Evolutionary conservation across 2,888 invertebrate genomes (phyloP).

Genomic region (Cotesia congregata): DNA sequence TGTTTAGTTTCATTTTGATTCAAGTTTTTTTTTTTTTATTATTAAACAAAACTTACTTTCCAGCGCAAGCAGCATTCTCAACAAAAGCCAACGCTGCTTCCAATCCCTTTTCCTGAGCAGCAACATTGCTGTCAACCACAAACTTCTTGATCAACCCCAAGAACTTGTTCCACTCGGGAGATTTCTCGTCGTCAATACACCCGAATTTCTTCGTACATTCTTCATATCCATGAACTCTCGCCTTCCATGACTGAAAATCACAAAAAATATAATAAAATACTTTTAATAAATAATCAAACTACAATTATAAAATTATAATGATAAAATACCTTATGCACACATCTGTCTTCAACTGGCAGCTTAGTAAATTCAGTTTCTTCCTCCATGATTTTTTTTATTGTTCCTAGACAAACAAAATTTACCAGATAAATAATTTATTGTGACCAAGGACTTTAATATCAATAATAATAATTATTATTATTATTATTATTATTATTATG

Average conservation of each 20-base stretch:
- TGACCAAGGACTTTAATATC: not conserved
- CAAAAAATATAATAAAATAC: constrained; percentile 18
- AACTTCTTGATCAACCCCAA: constrained; percentile 93
- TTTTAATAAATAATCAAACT: not conserved
- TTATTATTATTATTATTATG: not conserved
- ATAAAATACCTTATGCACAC: constrained; percentile 83
- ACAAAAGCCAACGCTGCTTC: constrained; percentile 92
- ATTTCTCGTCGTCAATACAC: constrained; percentile 92
- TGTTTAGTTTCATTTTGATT: no score
- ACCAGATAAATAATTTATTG: not conserved
- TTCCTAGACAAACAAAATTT: constrained; percentile 17
- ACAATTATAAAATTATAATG: constrained; percentile 28
- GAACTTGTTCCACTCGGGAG: constrained; percentile 93
- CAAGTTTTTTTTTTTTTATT: not conserved
- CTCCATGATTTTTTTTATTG: constrained; percentile 74
- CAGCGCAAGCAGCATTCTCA: constrained; percentile 90
- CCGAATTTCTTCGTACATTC: constrained; percentile 91
- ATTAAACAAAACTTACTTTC: constrained; percentile 74
- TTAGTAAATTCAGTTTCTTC: constrained; percentile 91
- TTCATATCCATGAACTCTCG: constrained; percentile 93
- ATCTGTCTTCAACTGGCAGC: constrained; percentile 89
- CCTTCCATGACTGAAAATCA: constrained; percentile 85
- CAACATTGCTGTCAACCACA: constrained; percentile 93
- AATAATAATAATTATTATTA: not conserved
- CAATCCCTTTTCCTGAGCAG: constrained; percentile 95